These are phyloP conservation scores for Machaerirhynchus nigripectus DNA, from an alignment of 2,113 vertebrate genomes.

Conservation along the genomic window DNA sequence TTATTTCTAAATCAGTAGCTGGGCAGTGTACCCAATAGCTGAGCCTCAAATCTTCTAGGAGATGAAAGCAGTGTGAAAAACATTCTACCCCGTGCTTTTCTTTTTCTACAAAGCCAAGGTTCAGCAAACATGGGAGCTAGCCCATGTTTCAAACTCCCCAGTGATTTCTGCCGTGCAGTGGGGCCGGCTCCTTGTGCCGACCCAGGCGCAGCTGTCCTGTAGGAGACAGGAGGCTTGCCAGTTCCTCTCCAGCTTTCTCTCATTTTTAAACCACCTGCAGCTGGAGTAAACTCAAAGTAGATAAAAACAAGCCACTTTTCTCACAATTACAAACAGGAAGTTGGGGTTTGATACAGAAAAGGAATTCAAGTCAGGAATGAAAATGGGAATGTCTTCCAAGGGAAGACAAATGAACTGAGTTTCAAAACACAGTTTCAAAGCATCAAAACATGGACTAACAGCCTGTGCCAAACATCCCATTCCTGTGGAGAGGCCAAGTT, in stretches of 20 bases:
- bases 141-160: neutral
- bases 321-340: slow-evolving; percentile 41
- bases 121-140: neutral
- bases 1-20: neutral
- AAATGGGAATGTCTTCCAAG: neutral
- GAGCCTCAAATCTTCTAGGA: neutral
- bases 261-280: slow-evolving; percentile 27
- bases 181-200: neutral
- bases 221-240: neutral
- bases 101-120: neutral
- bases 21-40: neutral
- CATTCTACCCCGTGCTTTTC: neutral
- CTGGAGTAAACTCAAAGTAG: neutral
- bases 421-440: slow-evolving; percentile 21
- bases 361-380: slow-evolving; percentile 6
- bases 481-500: neutral
- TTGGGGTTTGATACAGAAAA: slow-evolving; percentile 1
- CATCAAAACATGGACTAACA: neutral
- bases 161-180: fast-evolving
- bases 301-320: slow-evolving; percentile 3
- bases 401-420: neutral
- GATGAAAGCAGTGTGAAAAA: neutral
- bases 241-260: neutral
- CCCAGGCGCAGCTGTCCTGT: neutral
- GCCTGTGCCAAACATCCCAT: slow-evolving; percentile 7